A percentile compares a stretch with the other conserved stretches of the same genome.
Evolutionary conservation across 2,113 vertebrate genomes (phyloP).

Genomic region (Oncorhynchus mykiss): DNA sequence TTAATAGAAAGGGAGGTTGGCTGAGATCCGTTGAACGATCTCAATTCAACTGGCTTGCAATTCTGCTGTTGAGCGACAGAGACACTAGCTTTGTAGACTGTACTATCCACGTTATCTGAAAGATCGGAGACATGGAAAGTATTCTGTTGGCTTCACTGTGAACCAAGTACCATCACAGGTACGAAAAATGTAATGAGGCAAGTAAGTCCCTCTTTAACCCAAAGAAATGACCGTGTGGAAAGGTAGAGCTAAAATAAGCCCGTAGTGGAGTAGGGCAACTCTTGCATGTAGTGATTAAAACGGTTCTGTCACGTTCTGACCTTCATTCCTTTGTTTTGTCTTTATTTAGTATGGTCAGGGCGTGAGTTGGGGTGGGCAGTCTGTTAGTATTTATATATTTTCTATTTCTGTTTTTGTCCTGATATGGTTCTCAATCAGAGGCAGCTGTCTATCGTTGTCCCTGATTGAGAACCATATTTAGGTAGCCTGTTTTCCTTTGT

Average conservation of each 20-base stretch:
- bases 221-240: not conserved
- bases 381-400: no score
- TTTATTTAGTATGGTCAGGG: no score
- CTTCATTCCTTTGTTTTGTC: no score
- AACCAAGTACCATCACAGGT: not conserved
- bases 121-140: not conserved
- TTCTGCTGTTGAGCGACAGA: conserved; percentile 66
- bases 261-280: no score
- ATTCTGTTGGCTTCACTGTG: not conserved
- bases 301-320: no score
- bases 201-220: not conserved
- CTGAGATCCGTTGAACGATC: conserved; percentile 71
- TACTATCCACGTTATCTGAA: conserved; percentile 51
- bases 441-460: no score
- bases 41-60: conserved; percentile 69
- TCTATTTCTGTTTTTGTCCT: no score
- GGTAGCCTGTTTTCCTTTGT: no score
- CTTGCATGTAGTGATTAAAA: no score
- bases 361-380: no score
- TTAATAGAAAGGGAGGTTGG: conserved; percentile 69
- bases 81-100: conserved; percentile 66
- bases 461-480: no score
- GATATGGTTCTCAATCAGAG: no score
- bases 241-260: not conserved
- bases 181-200: not conserved